A percentile compares a stretch with the other conserved stretches of the same genome.
Evolutionary conservation across 2,797 vertebrate species (phyloP).

Genomic region (Aythya fuligula): DNA sequence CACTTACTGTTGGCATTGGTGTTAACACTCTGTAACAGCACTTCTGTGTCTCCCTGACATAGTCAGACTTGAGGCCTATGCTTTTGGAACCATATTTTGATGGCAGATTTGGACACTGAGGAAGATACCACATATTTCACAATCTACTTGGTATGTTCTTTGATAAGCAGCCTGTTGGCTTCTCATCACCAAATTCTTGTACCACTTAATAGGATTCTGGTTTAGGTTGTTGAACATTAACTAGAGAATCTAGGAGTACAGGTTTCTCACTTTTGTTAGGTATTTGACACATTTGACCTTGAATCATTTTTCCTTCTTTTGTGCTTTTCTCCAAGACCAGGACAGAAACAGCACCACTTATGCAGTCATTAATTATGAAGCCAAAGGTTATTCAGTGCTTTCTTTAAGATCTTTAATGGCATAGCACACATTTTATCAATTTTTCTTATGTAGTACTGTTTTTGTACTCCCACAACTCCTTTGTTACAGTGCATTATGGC

Average conservation of each 20-base stretch:
- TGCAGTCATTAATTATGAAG: not conserved
- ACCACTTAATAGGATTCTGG: not conserved
- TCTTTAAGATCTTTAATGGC: not conserved
- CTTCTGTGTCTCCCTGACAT: not conserved
- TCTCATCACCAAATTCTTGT: not conserved
- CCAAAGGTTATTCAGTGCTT: not conserved
- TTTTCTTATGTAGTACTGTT: slow-evolving; percentile 1
- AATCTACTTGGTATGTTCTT: not conserved
- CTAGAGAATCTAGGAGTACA: not conserved
- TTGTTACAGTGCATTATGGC: slow-evolving; percentile 40
- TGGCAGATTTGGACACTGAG: not conserved
- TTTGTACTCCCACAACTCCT: slow-evolving; percentile 35
- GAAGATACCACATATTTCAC: not conserved
- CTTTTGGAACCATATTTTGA: not conserved
- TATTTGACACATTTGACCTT: not conserved
- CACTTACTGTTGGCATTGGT: not conserved
- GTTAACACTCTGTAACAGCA: not conserved
- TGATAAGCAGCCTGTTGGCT: not conserved
- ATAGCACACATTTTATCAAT: slow-evolving; percentile 3
- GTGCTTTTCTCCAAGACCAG: not conserved
- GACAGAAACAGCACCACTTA: not conserved
- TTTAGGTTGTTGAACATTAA: not conserved
- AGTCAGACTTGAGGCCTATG: not conserved
- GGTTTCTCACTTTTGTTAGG: not conserved
- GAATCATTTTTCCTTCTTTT: not conserved